Evolutionary conservation across 92 coral and sea anemone genomes (phyloP).

Genomic region (Bergia sp.): DNA sequence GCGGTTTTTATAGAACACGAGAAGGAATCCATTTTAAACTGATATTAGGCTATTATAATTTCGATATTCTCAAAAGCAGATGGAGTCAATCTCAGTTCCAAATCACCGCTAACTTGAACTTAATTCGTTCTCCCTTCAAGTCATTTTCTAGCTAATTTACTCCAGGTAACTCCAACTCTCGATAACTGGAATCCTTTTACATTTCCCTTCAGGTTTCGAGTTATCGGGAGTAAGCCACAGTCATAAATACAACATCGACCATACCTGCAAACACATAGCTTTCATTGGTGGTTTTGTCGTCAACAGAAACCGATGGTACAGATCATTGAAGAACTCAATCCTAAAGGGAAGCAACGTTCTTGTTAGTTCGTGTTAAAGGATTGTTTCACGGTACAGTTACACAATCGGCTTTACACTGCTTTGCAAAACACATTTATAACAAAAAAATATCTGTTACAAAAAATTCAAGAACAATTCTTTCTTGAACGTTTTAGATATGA

Average conservation of each 20-base stretch:
- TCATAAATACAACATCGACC: not conserved
- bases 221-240: not conserved
- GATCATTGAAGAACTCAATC: slow-evolving; percentile 96
- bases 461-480: no score
- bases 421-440: no score
- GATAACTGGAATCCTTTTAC: no score
- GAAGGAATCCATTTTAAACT: not conserved
- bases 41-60: not conserved
- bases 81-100: not conserved
- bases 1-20: no score
- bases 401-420: no score
- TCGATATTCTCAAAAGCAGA: not conserved
- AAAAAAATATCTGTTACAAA: no score
- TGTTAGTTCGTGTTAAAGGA: not conserved
- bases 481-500: no score
- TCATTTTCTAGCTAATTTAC: no score
- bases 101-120: no score
- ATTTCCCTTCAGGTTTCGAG: no score
- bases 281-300: slow-evolving; percentile 94
- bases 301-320: slow-evolving; percentile 93
- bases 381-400: not conserved
- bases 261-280: slow-evolving; percentile 97
- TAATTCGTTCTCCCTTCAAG: no score
- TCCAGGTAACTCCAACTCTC: no score
- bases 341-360: slow-evolving; percentile 40